Percentiles rank a stretch among this genome's conserved stretches.
Conservation (phyloP, 2,113 vertebrate genomes). For the Apistogramma diplotaenia region DNA sequence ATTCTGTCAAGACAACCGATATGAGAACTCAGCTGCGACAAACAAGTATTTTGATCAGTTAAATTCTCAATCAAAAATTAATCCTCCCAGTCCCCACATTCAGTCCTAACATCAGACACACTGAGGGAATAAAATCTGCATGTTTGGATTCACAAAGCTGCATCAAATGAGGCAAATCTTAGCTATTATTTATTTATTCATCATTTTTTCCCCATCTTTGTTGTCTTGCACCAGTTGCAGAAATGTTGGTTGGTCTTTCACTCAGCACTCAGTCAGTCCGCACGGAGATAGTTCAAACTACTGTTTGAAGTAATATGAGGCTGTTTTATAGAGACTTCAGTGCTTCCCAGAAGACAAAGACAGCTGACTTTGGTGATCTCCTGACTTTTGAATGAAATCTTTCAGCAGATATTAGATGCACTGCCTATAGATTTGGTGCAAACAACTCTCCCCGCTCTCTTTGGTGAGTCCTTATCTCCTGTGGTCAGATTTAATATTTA, state of each 20-base stretch:
- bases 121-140: not conserved
- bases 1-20: not conserved
- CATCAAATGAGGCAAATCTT: not conserved
- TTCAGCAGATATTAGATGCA: not conserved
- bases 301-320: not conserved
- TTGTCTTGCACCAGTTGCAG: not conserved
- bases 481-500: too few relatives aligned
- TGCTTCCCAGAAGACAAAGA: not conserved
- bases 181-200: not conserved
- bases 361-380: not conserved
- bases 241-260: not conserved
- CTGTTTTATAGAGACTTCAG: not conserved
- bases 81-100: not conserved
- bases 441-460: too few relatives aligned
- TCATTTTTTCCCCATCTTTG: not conserved
- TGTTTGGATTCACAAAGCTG: not conserved
- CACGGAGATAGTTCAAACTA: not conserved
- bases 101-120: not conserved
- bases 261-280: not conserved
- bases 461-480: too few relatives aligned
- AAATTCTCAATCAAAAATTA: not conserved
- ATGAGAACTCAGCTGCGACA: not conserved
- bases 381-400: not conserved
- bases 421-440: not conserved
- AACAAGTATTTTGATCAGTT: not conserved